Evolutionary conservation across 2,888 invertebrate species (phyloP), one percentile per base, ranked within the genome.

Genomic region (Digitonthophagus gazella): DNA sequence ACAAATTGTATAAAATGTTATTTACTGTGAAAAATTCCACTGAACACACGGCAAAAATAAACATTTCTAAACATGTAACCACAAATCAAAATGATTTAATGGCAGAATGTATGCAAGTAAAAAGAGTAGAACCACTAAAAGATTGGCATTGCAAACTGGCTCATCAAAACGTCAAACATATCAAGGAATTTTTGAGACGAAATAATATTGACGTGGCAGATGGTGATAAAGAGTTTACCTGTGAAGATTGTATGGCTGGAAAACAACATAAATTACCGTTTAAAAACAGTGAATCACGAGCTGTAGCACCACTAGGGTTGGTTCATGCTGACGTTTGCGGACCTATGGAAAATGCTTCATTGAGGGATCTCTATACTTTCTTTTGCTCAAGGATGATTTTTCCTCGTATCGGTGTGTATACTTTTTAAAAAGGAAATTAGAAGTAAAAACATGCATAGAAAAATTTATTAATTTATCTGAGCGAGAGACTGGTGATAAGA

Each of bases 401-500:
- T 73, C 72, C 3, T 15, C 63, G 15, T 73, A 71, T 57, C 44
- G 72, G 18, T 18, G 6, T 6, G 64, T 71, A 11, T 75, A 73
- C 66, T 75, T 74, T 58, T 15, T 75, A 54, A 75, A 74, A 69
- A 14, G 67, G 15, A 76, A 76, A 71, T 58, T 64, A 64, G 73
- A n/a, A n/a, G n/a, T n/a, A n/a, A n/a, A n/a, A n/a, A n/a, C n/a
- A n/a, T n/a, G n/a, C n/a, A n/a, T n/a, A 76, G 65, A 73, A 73
- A 68, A 72, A 66, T 74, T 72, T 72, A 72, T 74, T 19, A 16
- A 63, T 67, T 63, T 70, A 54, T 72, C 69, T 2, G 77, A 79
- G 72, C 78, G 76, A 71, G 64, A 67, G 54, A 77, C 77, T 1
- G 73, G 72, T 8, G 73, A 74, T 15, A 76, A 69, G 28, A 66